Evolutionary conservation across 1,140 invertebrate genomes (phyloP), one percentile per base, ranked within the genome.

Genomic region (Centruroides sculpturatus): DNA sequence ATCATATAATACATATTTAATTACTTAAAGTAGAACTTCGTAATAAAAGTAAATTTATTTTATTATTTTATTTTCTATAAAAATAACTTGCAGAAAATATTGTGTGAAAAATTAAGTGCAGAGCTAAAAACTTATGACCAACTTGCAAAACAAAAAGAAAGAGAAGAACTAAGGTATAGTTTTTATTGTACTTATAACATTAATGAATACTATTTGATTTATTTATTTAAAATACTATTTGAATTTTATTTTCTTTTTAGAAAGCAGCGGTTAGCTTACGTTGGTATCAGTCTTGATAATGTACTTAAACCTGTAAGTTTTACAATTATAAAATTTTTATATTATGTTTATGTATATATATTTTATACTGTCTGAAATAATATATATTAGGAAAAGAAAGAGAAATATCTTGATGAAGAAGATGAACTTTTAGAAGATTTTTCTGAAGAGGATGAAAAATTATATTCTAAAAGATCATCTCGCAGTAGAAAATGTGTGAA

Each of bases 231-330:
- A 41, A 41, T 41, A 41, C 8, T 5, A 41, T 41, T 41, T 41
- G 5, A 41, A 41, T 41, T 6, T 6, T 41, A 41, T 11, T 46
- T 61, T 52, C 49, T 47, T 60, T 69, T 4, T 62, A 75, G 74
- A 63, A 81, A 84, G 66, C 83, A 89, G 67, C 73, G 85, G 58
- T 70, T 88, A 11, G 84, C 83, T 0, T 86, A 82, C 72, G 85
- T 88, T 53, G 85, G 82, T 35, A 86, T 87, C 57, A 87, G 83
- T 71, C 71, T 89, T 13, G 83, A 85, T 62, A 89, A 89, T 74
- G 83, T 83, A 52, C 71, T 85, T 36, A 70, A 75, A 60, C 69
- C 69, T 62, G 71, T 72, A 67, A 67, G 66, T 61, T 57, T 47
- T 57, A 49, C 46, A 36, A 1, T 55, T 41, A 61, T 57, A 41